Evolutionary conservation across 2,797 vertebrate species (phyloP).

Genomic region (Xiphophorus birchmanni): DNA sequence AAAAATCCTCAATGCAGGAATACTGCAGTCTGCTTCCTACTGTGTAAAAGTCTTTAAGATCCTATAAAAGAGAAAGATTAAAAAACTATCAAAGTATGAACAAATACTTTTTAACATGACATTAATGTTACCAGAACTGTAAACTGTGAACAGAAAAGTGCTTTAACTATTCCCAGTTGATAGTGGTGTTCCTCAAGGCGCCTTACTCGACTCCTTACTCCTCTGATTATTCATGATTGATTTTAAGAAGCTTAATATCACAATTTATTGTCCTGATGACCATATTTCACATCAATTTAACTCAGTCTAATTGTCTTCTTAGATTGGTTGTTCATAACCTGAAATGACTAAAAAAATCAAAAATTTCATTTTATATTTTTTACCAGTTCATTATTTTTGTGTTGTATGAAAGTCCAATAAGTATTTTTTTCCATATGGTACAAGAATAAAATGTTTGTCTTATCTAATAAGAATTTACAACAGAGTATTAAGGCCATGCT

Average conservation of each 20-base stretch:
- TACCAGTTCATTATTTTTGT: too few species aligned
- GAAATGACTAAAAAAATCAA: too few species aligned
- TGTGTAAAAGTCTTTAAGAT: conserved; percentile 77
- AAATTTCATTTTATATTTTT: too few species aligned
- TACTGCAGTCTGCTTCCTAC: conserved; percentile 86
- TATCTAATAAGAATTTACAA: not conserved
- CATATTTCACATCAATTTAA: not conserved
- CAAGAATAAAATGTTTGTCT: not conserved
- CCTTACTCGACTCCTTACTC: not conserved
- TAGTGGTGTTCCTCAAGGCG: not conserved
- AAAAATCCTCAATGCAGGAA: conserved; percentile 82
- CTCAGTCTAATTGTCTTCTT: not conserved
- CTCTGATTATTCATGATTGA: not conserved
- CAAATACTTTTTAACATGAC: not conserved
- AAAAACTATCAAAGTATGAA: not conserved
- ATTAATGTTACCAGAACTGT: not conserved
- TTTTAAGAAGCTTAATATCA: not conserved
- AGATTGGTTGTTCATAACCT: not conserved
- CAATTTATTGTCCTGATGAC: not conserved
- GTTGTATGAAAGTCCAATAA: too few species aligned
- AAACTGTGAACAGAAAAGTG: too few species aligned
- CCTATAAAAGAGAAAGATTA: conserved; percentile 65
- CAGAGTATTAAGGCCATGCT: too few species aligned
- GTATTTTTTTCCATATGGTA: too few species aligned
- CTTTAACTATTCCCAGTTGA: not conserved